Base-by-base conservation (phyloP, 2,113 vertebrate species). In the Pelecanus crispus region DNA sequence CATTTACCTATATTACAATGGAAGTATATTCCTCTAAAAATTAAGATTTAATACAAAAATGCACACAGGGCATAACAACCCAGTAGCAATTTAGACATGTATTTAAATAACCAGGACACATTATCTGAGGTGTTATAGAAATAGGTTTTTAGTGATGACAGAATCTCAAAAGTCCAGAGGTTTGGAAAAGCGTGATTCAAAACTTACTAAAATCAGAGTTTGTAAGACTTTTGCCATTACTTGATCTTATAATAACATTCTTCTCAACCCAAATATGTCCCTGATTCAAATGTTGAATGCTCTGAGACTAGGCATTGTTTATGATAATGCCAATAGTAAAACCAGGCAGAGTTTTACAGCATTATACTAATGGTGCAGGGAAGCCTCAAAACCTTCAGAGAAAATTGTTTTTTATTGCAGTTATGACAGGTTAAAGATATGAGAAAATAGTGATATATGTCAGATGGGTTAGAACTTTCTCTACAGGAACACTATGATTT, bases 351-450 rank as follows among this genome's bases (percentile, higher is more conserved):
- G 15, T 91, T 94, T 89, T 95, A 81, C 32, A 81, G 24, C 67
- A 63, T 74, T 78, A 74, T 68, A 71, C 8, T 81, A 87, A 87
- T 67, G 36, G 47, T 73, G 29, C 44, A 81, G 66, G 50, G 42
- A 92, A 91, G 21, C 34, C 73, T 89, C 28, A 21, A 92, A 89
- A 67, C 13, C 70, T 84, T 49, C 61, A 79, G 44, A 79, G 61
- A 91, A 95, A 91, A 84, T 31, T 85, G 14, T 0, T 67, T 92
- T 83, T 94, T 95, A 74, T 84, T 92, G 61, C 42, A 62, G 65
- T 89, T 92, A 78, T 74, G 89, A 84, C 86, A 96, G n/a, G 13
- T 63, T 95, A 78, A 94, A 94, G 18, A 79, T 59, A 92, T 63
- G 36, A 81, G n/a, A 85, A 95, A 89, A 87, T 80, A 65, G 14